These are phyloP conservation scores for Tetramorium bicarinatum DNA, from an alignment of 2,888 invertebrate species.

Conservation along the genomic window DNA sequence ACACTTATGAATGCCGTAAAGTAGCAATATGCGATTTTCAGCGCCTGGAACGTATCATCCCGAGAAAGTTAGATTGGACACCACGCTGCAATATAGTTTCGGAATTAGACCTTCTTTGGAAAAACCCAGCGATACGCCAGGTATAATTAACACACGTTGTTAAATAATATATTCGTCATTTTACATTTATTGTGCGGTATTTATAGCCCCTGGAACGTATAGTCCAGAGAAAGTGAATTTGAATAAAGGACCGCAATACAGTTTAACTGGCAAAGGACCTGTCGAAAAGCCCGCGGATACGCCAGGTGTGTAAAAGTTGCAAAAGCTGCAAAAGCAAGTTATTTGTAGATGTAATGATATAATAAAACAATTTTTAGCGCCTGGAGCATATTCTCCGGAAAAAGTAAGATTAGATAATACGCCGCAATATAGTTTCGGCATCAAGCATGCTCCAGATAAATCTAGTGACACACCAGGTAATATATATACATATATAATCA, in stretches of 20 bases:
- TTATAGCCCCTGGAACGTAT: conserved; percentile 48
- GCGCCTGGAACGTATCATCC: conserved; percentile 79
- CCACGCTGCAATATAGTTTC: conserved; percentile 90
- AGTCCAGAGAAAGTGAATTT: conserved; percentile 88
- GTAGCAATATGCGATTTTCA: conserved; percentile 53
- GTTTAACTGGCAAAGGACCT: conserved; percentile 90
- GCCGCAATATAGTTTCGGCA: conserved; percentile 90
- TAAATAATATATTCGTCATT: not conserved
- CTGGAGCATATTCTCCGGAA: conserved; percentile 84
- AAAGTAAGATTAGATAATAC: conserved; percentile 89
- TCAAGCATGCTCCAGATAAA: conserved; percentile 89
- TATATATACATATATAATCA: conserved; percentile 26
- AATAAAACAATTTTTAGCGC: conserved; percentile 46
- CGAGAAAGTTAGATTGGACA: conserved; percentile 89
- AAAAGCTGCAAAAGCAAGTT: conserved; percentile 7
- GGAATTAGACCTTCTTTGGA: conserved; percentile 89
- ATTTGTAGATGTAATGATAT: conserved; percentile 58
- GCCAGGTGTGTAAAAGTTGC: conserved; percentile 85
- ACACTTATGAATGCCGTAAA: too few species aligned
- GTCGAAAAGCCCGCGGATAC: conserved; percentile 88
- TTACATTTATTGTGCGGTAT: not conserved
- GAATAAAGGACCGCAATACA: conserved; percentile 89
- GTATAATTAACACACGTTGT: conserved; percentile 33
- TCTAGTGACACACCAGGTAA: conserved; percentile 89
- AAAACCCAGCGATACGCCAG: conserved; percentile 61